phyloP scores from a whole-genome alignment of 2,113 vertebrate genomes.

The Perca fluviatilis region DNA sequence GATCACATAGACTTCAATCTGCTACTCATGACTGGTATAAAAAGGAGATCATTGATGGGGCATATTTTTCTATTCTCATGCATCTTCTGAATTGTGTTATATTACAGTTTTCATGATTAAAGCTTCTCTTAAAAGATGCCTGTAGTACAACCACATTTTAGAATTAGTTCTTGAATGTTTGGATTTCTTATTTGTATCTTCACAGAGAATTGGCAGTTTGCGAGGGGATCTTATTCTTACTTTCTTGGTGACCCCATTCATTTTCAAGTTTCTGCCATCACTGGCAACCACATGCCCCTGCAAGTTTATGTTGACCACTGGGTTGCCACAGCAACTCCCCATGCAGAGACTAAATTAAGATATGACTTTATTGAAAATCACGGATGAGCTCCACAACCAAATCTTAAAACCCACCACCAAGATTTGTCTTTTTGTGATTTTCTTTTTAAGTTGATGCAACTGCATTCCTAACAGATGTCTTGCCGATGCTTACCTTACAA shows the following conservation, averaged over 20 bases:
- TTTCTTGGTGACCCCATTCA: conserved; percentile 76
- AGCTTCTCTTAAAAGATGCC: background rate
- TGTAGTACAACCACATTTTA: background rate
- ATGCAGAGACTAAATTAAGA: conserved; percentile 42
- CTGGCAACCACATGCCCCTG: conserved; percentile 67
- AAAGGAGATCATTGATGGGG: background rate
- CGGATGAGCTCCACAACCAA: conserved; percentile 63
- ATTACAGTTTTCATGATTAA: background rate
- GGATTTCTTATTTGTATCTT: accelerated
- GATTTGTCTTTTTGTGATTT: background rate
- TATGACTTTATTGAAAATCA: conserved; percentile 73
- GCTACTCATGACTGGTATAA: conserved; percentile 74
- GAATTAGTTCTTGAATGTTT: background rate
- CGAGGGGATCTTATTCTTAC: conserved; percentile 60
- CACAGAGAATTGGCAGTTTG: conserved; percentile 74
- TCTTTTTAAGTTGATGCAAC: background rate
- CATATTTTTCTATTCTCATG: background rate
- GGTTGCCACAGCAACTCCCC: conserved; percentile 67
- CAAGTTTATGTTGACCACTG: conserved; percentile 75
- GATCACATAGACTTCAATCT: conserved; percentile 73
- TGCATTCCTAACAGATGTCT: conserved; percentile 68
- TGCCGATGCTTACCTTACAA: conserved; percentile 69
- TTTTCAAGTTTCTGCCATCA: conserved; percentile 69
- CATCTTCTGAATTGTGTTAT: background rate
- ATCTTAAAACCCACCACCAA: too few relatives aligned